Evolutionary conservation across 2,113 vertebrate species (phyloP), one percentile per base, ranked within the genome.

Genomic region (Callopanchax toddi): DNA sequence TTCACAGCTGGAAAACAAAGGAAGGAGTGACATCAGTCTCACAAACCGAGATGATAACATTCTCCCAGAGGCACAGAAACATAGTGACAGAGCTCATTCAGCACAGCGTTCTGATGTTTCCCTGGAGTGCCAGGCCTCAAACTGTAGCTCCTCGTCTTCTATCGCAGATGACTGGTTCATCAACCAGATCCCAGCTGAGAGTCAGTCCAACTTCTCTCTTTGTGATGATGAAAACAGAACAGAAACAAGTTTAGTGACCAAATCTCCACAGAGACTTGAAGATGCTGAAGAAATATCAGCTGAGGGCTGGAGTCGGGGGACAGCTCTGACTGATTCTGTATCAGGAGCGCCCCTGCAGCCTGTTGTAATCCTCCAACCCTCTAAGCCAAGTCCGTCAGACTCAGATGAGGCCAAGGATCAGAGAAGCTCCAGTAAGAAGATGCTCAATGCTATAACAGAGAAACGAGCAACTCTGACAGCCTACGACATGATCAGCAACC

Each of bases 401-500:
- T 29, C 23, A 9, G 71, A 50, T 8, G 73, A 88, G 36, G 25
- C 62, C 32, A 82, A 36, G 42, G 66, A 62, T 70, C 67, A 61
- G 64, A 76, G 82, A 71, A 78, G 39, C 79, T 25, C 76, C 0
- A 65, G 11, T 65, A 81, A 73, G 74, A 95, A 86, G 81, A 80
- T 71, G 59, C 39, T 85, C 23, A 95, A 95, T 32, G 67, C 91
- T 23, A 91, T 98, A 32, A 92, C 88, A 17, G 93, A 93, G 73
- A 98, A 94, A 81, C 88, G 78, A 1, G 94, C 93, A 8, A 90
- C 85, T 3, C 85, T 96, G 71, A 95, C 91, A 0, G 93, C 93
- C 58, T 98, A 95, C 76, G 94, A 99, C 78, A 91, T 98, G 89
- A 95, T 98, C 87, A 94, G 92, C 78, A 94, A 76, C 80, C 92